Conservation (phyloP, 2,797 vertebrate genomes). For the Diceros bicornis region DNA sequence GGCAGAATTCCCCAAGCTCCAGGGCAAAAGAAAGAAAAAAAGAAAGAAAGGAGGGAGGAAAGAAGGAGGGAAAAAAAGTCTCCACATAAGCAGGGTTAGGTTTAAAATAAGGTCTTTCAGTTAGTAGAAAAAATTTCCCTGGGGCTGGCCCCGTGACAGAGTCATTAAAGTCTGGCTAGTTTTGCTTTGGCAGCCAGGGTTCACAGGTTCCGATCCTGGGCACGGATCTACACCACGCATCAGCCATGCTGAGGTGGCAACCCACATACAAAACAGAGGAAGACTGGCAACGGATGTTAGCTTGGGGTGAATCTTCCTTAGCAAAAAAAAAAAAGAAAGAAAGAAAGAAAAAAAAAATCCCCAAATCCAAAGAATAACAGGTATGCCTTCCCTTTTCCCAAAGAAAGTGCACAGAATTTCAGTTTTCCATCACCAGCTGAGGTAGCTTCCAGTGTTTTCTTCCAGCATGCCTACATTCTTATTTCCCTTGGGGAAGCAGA, state of each 20-base stretch:
- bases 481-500: conserved; percentile 31
- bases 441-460: conserved; percentile 7
- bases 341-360: neutral
- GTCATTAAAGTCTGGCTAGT: no score
- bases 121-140: conserved; percentile 14
- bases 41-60: fast-evolving
- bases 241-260: no score
- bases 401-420: conserved; percentile 51
- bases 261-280: no score
- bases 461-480: neutral
- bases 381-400: neutral
- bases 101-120: conserved; percentile 56
- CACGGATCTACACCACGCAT: no score
- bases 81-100: neutral
- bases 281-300: no score
- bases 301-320: no score
- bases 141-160: no score
- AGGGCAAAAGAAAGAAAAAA: neutral
- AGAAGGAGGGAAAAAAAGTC: neutral
- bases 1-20: neutral
- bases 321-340: no score
- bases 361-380: neutral
- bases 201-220: no score
- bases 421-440: conserved; percentile 47
- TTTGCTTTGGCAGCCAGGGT: no score